A percentile compares a stretch with the other conserved stretches of the same genome.
phyloP scores from a whole-genome alignment of 2,113 vertebrate species.

The Petroica traversi region DNA sequence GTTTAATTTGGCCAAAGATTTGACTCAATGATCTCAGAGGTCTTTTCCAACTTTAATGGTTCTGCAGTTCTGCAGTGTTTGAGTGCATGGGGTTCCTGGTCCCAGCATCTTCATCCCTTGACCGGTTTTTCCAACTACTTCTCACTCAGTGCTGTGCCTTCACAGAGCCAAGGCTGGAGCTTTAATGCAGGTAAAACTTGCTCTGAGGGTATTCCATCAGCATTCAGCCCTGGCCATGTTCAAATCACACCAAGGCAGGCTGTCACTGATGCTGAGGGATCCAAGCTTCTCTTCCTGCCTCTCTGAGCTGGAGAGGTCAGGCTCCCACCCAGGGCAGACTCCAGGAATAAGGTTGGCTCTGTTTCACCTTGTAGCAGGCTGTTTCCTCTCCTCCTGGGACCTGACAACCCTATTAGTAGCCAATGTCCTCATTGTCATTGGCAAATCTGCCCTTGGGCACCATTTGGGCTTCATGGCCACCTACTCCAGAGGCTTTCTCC shows the following conservation, averaged over 20 bases:
- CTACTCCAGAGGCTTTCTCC: background rate
- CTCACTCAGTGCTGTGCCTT: background rate
- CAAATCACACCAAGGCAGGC: background rate
- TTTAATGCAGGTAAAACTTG: background rate
- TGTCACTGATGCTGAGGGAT: background rate
- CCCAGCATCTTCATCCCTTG: background rate
- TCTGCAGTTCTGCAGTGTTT: background rate
- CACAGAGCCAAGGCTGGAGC: background rate
- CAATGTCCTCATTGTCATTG: background rate
- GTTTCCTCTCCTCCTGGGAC: background rate
- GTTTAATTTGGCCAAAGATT: background rate
- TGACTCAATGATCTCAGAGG: background rate
- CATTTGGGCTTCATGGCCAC: background rate
- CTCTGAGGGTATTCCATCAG: background rate
- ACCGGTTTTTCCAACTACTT: background rate
- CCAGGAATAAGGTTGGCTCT: background rate
- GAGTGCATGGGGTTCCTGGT: accelerated
- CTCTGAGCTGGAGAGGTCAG: background rate
- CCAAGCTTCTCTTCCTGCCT: accelerated
- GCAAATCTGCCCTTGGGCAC: background rate
- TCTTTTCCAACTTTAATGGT: background rate
- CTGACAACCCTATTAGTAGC: background rate
- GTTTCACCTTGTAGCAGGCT: background rate
- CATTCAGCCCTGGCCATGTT: background rate
- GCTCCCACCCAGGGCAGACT: background rate